Base-by-base conservation (phyloP, 30 jellyfish, hydroid and myxozoan species). In the Chironex yamaguchii region DNA sequence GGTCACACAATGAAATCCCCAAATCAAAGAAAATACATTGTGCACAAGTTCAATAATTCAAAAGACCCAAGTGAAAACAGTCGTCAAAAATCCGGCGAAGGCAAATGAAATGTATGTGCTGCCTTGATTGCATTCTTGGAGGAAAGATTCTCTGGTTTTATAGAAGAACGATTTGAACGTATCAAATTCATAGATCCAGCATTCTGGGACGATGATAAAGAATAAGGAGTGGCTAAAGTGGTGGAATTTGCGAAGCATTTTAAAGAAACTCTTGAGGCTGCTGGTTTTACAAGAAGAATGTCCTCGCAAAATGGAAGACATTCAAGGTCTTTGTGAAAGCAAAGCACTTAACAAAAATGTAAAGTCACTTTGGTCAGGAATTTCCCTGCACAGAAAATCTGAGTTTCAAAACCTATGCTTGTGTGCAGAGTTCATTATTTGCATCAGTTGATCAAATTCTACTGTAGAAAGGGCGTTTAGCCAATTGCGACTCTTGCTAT, bases 381-480 rank as follows among this genome's bases (percentile, higher is more conserved):
- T 32, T 0, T 48, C 48, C 26, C 21, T 13, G 48, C 31, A 4
- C 42, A 32, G 2, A 35, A 34, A 74, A 34, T 21, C 17, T 24
- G 85, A 71, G 34, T 71, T 71, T 31, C 80, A 72, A 1, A 71
- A 71, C 63, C 32, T 77, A 17, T 51, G 89, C 79, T 31, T 54
- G 67, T 34, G 28, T 25, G 72, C 72, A 49, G 86, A 73, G 28
- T 20, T 73, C 22, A 0, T 35, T 12, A 73, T 73, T 34, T 33
- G 52, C 36, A 73, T 73, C 1, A 50, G 76, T 33, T 78, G 81
- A 22, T 77, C 89, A 3, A 77, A 77, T 30, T 77, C 81, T 1
- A 30, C 79, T 17, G 89, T 77, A 11, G 83, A 77, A 25, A 52
- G 81, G 77, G 81, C 89, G 34, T 77, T 77, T 62, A 58, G 89